Base-by-base conservation (phyloP, 2,797 vertebrate species). In the Sylvia borin region DNA sequence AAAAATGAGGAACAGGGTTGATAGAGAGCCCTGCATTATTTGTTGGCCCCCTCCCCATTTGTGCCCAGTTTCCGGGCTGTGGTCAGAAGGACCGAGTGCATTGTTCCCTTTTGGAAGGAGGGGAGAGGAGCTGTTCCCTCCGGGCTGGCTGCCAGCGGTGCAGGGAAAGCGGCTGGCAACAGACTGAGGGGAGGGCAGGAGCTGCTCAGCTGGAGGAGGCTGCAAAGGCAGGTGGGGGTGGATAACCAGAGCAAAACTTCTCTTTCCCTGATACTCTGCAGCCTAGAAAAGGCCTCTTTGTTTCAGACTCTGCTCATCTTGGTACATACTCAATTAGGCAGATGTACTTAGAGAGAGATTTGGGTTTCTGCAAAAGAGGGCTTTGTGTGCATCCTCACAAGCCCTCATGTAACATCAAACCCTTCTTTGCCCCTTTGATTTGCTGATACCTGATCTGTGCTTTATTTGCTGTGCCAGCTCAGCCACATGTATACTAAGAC, bases 81-180 rank as follows among this genome's bases (percentile, higher is more conserved):
- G 58, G 22, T 67, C 70, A 26, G 71, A 60, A 71, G 70, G 26
- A 14, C 38, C 20, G 53, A 31, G 29, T 15, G 16, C 36, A 4
- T 15, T 22, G 1, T 27, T 15, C 25, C 62, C 32, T 36, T 68
- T 90, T 38, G 64, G 65, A 27, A 67, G 32, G 15, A 40, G 16
- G 3, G 16, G 34, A 61, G 53, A 38, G 32, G 27, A 83, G 40
- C 20, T 25, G 16, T 62, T 7, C 31, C 34, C 34, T 54, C 22
- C 0, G 2, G 47, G 43, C 43, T 7, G 38, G 32, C 62, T 0
- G 1, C 48, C 19, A 50, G 62, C 9, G 2, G 40, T 36, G 36
- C 4, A 0, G 26, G 29, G 58, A 13, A 17, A 34, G 61, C 2
- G 5, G 38, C 80, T 48, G 81, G 31, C 55, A 80, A 14, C 10